phyloP scores from a whole-genome alignment of 2,888 invertebrate species.

The Onchidella celtica region DNA sequence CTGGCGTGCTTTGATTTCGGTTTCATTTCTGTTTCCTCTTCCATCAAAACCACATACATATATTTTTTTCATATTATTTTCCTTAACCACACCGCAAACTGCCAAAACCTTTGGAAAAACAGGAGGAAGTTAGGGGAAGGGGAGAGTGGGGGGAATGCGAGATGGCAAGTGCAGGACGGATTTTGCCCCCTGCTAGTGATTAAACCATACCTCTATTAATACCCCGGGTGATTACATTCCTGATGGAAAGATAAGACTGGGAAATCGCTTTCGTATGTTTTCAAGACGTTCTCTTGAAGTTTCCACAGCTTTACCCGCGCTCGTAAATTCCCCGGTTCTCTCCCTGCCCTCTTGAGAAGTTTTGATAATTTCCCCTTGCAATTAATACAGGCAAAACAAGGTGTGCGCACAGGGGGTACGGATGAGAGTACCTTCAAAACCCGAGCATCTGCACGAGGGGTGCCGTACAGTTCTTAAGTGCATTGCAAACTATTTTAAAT shows the following conservation, averaged over 20 bases:
- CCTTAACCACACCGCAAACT: too few species aligned
- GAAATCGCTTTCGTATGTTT: neutral
- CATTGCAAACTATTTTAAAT: too few species aligned
- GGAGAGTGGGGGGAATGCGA: neutral
- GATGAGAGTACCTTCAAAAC: neutral
- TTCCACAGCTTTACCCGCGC: neutral
- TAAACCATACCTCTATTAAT: constrained; percentile 16
- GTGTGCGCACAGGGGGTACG: constrained; percentile 3
- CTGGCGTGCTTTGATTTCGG: too few species aligned
- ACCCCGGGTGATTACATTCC: neutral
- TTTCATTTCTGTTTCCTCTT: too few species aligned
- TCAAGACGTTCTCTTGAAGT: neutral
- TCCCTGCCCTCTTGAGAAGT: constrained; percentile 14
- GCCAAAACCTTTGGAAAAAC: too few species aligned
- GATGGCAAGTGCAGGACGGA: neutral
- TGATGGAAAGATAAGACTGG: neutral
- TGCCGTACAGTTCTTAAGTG: too few species aligned
- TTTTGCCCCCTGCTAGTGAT: neutral
- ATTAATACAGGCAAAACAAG: constrained; percentile 31
- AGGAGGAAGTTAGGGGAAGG: too few species aligned
- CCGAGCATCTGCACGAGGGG: constrained; percentile 15
- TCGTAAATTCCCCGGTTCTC: neutral
- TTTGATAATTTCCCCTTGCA: constrained; percentile 39
- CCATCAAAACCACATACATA: too few species aligned
- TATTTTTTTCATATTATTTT: too few species aligned